These are phyloP conservation scores for Chromis chromis DNA, from an alignment of 2,797 vertebrate species.

Conservation along the genomic window DNA sequence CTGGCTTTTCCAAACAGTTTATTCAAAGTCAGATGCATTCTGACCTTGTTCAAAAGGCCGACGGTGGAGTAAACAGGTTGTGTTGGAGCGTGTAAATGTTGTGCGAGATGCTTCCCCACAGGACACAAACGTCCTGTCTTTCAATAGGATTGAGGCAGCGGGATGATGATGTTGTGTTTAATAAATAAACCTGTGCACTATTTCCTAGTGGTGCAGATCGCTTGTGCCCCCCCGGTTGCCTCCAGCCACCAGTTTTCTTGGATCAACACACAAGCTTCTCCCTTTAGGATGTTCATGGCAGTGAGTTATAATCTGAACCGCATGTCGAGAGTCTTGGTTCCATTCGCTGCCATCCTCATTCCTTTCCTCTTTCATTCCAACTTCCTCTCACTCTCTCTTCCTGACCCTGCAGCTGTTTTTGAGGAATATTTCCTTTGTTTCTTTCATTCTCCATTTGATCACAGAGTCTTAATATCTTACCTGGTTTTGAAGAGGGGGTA, in stretches of 20 bases:
- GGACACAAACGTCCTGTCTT: constrained; percentile 31
- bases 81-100: constrained; percentile 52
- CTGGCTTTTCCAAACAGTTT: constrained; percentile 63
- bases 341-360: constrained; percentile 65
- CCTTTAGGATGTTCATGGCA: constrained; percentile 69
- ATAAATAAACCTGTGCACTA: constrained; percentile 28
- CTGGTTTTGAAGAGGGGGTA: constrained; percentile 37
- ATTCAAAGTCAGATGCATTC: constrained; percentile 46
- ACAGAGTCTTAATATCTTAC: constrained; percentile 48
- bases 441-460: constrained; percentile 55
- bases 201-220: constrained; percentile 21
- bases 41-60: constrained; percentile 38
- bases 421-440: constrained; percentile 52
- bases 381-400: constrained; percentile 65
- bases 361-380: constrained; percentile 64
- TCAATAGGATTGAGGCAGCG: not conserved
- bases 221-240: constrained; percentile 37
- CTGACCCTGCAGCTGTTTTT: constrained; percentile 62
- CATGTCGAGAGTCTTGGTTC: constrained; percentile 60
- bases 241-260: constrained; percentile 44
- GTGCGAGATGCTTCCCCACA: constrained; percentile 9
- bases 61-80: constrained; percentile 33
- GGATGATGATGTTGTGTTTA: constrained; percentile 45
- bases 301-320: constrained; percentile 71
- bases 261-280: constrained; percentile 45